Evolutionary conservation across 2,888 invertebrate species (phyloP), one percentile per base, ranked within the genome.

Genomic region (Dryococelus australis): DNA sequence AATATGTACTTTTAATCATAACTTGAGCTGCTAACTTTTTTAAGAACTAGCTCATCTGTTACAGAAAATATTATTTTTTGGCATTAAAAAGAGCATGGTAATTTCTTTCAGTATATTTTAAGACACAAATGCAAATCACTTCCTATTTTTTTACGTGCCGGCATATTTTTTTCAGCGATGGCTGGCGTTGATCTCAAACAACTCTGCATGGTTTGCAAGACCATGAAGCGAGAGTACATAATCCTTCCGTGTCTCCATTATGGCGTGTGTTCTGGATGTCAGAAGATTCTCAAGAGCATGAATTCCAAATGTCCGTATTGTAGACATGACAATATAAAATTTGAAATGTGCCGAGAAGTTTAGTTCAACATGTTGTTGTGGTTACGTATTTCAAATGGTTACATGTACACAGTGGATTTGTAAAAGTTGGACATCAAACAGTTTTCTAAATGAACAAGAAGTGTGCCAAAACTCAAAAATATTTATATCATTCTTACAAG

Each of bases 141-240:
- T 65, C 65, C 65, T 24, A 65, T 65, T 65, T 65, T 65, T 65
- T 9, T n/a, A 20, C 51, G 12, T 20, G 24, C 24, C 24, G 65
- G 24, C 24, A n/a, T n/a, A n/a, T 65, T 65, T 65, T 65, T 65
- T 65, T 65, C 65, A 65, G 65, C 65, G 65, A n/a, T 65, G 65
- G 65, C 65, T n/a, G 65, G 65, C 65, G 65, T 65, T 65, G 65
- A 65, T 65, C 65, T 65, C 65, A 65, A 65, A 65, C 65, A 65
- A 65, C 65, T 65, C 65, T 65, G 65, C 65, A 65, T 65, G 65
- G 65, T 65, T 10, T 65, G 84, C 84, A 84, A 84, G 84, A 84
- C 43, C 24, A 65, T 65, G 65, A 65, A 65, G 65, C 65, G 65
- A 65, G 65, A 65, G 65, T 65, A 3, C 65, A 65, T 65, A 65